Percentiles rank a stretch among this genome's conserved stretches.
Evolutionary conservation across 2,797 vertebrate species (phyloP).

Genomic region (Ptychadena robeensis): DNA sequence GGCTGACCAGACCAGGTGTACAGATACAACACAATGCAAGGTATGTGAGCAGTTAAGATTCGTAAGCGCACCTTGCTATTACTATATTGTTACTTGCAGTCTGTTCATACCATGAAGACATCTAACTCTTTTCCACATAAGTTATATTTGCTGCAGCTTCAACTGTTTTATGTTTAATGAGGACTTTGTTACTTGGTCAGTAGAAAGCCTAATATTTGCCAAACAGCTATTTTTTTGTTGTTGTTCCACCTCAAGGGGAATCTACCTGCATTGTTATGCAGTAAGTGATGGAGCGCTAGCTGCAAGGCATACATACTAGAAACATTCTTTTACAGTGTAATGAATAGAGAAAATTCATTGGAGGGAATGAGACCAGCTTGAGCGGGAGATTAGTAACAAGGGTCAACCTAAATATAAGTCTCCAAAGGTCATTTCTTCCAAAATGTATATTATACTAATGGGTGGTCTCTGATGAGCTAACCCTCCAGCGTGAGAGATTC

Average conservation of each 20-base stretch:
- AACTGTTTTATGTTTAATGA: neutral
- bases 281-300: conserved; percentile 16
- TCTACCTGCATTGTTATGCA: conserved; percentile 18
- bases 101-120: neutral
- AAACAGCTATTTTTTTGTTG: neutral
- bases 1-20: neutral
- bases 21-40: neutral
- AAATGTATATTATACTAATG: neutral
- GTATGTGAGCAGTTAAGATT: neutral
- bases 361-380: conserved; percentile 10
- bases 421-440: neutral
- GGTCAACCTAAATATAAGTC: neutral
- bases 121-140: neutral
- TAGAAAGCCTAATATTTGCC: conserved; percentile 1
- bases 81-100: neutral
- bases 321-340: conserved; percentile 36
- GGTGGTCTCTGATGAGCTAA: neutral
- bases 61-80: neutral
- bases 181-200: conserved; percentile 2
- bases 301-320: conserved; percentile 31
- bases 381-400: conserved; percentile 15
- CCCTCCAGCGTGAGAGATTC: neutral
- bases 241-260: conserved; percentile 22
- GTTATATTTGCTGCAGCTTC: neutral
- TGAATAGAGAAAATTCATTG: conserved; percentile 33